Evolutionary conservation across 2,797 vertebrate genomes (phyloP), one percentile per base, ranked within the genome.

Genomic region (Eutrigla gurnardus): DNA sequence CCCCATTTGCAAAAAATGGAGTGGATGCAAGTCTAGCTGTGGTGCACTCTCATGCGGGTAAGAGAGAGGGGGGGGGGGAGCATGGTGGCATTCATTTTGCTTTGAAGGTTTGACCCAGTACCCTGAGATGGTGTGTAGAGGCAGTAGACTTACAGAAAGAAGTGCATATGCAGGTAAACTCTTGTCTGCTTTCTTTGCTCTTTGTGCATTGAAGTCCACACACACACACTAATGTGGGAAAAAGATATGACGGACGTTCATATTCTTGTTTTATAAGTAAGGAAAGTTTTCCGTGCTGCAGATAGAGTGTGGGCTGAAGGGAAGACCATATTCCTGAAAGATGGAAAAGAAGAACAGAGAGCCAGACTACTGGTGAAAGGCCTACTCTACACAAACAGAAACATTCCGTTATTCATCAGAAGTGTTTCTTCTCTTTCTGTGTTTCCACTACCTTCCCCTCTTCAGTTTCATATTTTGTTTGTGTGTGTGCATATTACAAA

Each of bases 1-100:
- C 88, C 91, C 89, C 84, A 89, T 91, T 84, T 55, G 70, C 57
- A 83, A 68, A 83, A 81, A 77, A 1, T 18, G 9, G 45, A 78
- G 78, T 73, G 73, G 84, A 85, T 88, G 89, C 79, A 67, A 84
- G 82, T 66, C 73, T 69, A 65, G 77, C 77, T 84, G 59, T 25
- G 76, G 64, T 36, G 62, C 62, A 63, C 64, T 83, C 65, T 75
- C 53, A 91, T 92, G 81, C 68, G 79, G 91, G 92, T 82, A 43
- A 65, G 35, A 18, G 35, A 18, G 50, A 69, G 72, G 73, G 72
- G 84, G 76, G 70, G 75, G 25, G 68, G 75, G 72, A 73, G 72
- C 70, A 83, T 74, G 79, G 81, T 84, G 77, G 78, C 59, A 65
- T 70, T 75, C 12, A 53, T 42, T 67, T 79, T 60, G 46, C 83